Conservation (phyloP, 1,140 invertebrate species). For the Rhynchophorus ferrugineus region DNA sequence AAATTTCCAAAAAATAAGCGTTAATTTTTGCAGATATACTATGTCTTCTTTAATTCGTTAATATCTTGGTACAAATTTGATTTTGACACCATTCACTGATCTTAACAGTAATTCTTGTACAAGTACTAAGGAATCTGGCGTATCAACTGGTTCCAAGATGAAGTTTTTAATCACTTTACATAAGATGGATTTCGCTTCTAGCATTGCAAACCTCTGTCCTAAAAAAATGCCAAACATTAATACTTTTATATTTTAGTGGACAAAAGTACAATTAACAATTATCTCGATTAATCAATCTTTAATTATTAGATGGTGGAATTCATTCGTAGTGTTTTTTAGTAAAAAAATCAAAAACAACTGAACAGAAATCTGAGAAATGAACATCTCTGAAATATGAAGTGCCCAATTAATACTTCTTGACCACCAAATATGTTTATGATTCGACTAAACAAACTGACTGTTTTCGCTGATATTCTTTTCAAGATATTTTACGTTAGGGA, state of each 20-base stretch:
- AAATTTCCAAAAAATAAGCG: too few species aligned
- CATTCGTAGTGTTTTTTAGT: not conserved
- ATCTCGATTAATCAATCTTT: not conserved
- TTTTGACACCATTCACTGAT: conserved; percentile 38
- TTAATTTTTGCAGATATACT: too few species aligned
- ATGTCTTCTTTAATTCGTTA: too few species aligned
- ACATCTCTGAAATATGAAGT: not conserved
- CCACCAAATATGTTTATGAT: too few species aligned
- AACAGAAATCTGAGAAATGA: not conserved
- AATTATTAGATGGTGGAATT: not conserved
- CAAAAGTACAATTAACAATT: not conserved
- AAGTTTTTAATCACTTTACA: conserved; percentile 61
- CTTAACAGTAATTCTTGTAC: conserved; percentile 40
- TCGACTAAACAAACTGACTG: too few species aligned
- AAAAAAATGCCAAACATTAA: too few species aligned
- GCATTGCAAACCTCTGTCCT: conserved; percentile 71
- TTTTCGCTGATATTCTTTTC: too few species aligned
- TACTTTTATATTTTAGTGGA: too few species aligned
- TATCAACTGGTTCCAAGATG: conserved; percentile 39
- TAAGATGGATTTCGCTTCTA: conserved; percentile 67
- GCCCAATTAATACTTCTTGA: too few species aligned
- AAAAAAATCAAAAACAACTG: not conserved
- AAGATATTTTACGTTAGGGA: too few species aligned
- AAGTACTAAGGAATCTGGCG: conserved; percentile 28
- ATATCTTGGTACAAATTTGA: conserved; percentile 24